Base-by-base conservation (phyloP, 2,888 invertebrate genomes). In the Apomyelois bistriatella region DNA sequence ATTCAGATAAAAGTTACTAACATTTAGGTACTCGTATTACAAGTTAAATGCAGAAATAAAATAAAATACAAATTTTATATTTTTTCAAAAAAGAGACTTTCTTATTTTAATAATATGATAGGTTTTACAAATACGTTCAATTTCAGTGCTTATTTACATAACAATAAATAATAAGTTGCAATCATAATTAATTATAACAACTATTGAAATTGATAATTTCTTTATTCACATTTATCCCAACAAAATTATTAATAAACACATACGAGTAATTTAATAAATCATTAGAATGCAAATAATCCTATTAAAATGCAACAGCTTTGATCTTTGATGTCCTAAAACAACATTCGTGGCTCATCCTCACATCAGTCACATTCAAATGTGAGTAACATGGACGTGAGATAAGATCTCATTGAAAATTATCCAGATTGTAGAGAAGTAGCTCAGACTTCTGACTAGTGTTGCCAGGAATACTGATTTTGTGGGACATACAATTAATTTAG, bases 351-450 rank as follows among this genome's bases (percentile, higher is more conserved):
- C 32, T 32, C 32, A 32, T 9, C 9, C 32, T 40, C 40, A 16
- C 40, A 16, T 15, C 8, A 38, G 1, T 4, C 43, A 28, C 43
- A 28, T 8, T 43, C 43, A 17, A 42, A 38, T 38, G 16, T 1
- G 6, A 38, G 15, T 1, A 3, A 12, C 16, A 7, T 16, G 40
- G 16, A 3, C 8, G 32, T 16, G 40, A 40, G 40, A 40, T 40
- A n/a, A 30, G 46, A 15, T 15, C 32, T 30, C 15, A 9, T 46
- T 46, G 32, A 12, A 55, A 30, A 57, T 56, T 56, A 59, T 58
- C 28, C 51, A 58, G 55, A 56, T 55, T 47, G 52, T 38, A 47
- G 56, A 47, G 56, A 48, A 55, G 52, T 58, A 53, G 57, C 59
- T 55, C 58, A 53, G 53, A 58, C 47, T 13, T 13, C 15, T 12